phyloP scores from a whole-genome alignment of 1,140 invertebrate genomes.

The Caenorhabditis remanei region DNA sequence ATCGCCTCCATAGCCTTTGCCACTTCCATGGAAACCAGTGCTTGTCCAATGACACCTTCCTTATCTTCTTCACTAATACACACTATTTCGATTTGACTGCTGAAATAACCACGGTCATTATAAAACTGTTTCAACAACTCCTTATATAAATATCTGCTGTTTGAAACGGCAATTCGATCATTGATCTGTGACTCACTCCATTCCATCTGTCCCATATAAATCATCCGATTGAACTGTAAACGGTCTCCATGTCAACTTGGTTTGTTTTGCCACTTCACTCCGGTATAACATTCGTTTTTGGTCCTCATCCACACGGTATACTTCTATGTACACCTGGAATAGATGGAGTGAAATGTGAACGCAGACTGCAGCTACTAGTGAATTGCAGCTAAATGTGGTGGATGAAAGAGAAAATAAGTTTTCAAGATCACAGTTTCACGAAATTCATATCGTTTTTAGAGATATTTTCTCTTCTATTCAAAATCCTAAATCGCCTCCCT shows the following conservation, averaged over 20 bases:
- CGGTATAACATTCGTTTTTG: conserved; percentile 68
- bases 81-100: conserved; percentile 67
- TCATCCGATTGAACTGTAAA: conserved; percentile 70
- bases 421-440: too few relatives aligned
- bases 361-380: too few relatives aligned
- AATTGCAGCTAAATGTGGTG: too few relatives aligned
- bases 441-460: too few relatives aligned
- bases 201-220: conserved; percentile 65
- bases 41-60: conserved; percentile 45
- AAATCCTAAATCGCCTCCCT: too few relatives aligned
- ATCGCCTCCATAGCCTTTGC: conserved; percentile 7
- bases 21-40: conserved; percentile 14
- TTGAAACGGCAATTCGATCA: neutral
- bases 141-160: neutral
- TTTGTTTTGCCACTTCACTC: conserved; percentile 70
- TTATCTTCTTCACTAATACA: conserved; percentile 69
- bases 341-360: conserved; percentile 32
- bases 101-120: conserved; percentile 55
- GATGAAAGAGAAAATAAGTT: too few relatives aligned
- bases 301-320: conserved; percentile 57
- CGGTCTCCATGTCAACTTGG: conserved; percentile 68
- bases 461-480: too few relatives aligned
- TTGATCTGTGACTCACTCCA: neutral
- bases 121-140: neutral
- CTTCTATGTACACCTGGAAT: conserved; percentile 69